phyloP scores from a whole-genome alignment of 2,797 vertebrate species.

The Aphelocoma californica region DNA sequence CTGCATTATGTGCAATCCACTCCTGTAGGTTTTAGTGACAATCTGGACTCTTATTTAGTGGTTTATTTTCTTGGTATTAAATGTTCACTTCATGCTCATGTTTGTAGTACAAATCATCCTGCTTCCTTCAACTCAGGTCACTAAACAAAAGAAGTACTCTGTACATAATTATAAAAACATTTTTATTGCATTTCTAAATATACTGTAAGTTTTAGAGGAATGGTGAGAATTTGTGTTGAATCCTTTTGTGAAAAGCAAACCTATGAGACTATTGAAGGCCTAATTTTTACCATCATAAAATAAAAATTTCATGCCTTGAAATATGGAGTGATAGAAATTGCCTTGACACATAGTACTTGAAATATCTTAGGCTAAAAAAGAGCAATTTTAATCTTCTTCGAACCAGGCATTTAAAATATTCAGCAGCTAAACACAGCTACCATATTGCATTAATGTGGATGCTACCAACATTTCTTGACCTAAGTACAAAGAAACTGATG shows the following conservation, averaged over 20 bases:
- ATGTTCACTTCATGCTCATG: background rate
- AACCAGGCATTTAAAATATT: background rate
- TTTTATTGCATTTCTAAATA: background rate
- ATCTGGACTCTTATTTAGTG: background rate
- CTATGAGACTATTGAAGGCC: background rate
- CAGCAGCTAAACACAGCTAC: background rate
- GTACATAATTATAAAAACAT: background rate
- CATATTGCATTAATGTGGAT: background rate
- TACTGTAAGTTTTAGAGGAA: background rate
- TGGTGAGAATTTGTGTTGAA: background rate
- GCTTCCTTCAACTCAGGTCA: background rate
- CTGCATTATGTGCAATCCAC: background rate
- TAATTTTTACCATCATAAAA: background rate
- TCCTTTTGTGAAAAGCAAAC: background rate
- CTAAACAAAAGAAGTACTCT: background rate
- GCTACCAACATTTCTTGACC: background rate
- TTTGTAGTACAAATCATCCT: background rate
- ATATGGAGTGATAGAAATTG: background rate
- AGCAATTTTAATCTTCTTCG: background rate
- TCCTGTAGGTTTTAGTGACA: background rate
- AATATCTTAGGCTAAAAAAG: background rate
- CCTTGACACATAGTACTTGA: background rate
- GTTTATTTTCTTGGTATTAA: conserved; percentile 12
- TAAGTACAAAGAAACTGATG: background rate
- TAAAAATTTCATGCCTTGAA: background rate